Base-by-base conservation (phyloP, 2,113 vertebrate species). In the Calidris pugnax region DNA sequence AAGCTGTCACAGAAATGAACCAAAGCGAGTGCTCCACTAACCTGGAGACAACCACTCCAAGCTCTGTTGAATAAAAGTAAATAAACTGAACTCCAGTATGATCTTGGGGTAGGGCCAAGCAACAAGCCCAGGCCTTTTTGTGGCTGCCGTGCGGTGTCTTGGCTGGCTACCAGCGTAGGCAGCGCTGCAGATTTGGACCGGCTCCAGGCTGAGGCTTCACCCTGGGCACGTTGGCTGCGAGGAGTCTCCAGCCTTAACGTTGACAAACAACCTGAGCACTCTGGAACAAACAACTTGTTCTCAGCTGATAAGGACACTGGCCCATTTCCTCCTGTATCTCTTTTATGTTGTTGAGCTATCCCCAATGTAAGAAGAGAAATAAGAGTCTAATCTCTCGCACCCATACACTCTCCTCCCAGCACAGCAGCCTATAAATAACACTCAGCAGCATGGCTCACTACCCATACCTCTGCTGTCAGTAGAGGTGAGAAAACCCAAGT, bases 271-370 rank as follows among this genome's bases (percentile, higher is more conserved):
- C 90, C 95, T 93, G 92, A 96, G 94, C 85, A 79, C 62, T 81
- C 74, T 83, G 74, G 95, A 93, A 90, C 85, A 95, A 97, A 84
- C 78, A 92, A 84, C 84, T 95, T 90, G 85, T 64, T 94, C 85
- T 93, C 79, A 90, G 78, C 55, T 83, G 91, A 91, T 94, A 94
- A 95, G 80, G 76, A 93, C 62, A 73, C 76, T 79, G 87, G 81
- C 91, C 89, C 84, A 57, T 89, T 89, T 92, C 89, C 71, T 94
- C 68, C 51, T 93, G 59, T 90, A 69, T 64, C 66, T 71, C 86
- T 85, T 85, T 50, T 56, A 62, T 37, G 77, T 47, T 91, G 69
- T 95, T 94, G 33, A 86, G 90, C 78, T 77, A 93, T 76, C 63
- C 87, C 79, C 69, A 50, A 86, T 80, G 75, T 85, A 84, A 66